Evolutionary conservation across 2,797 vertebrate genomes (phyloP).

Genomic region (Toxotes lorentzi): DNA sequence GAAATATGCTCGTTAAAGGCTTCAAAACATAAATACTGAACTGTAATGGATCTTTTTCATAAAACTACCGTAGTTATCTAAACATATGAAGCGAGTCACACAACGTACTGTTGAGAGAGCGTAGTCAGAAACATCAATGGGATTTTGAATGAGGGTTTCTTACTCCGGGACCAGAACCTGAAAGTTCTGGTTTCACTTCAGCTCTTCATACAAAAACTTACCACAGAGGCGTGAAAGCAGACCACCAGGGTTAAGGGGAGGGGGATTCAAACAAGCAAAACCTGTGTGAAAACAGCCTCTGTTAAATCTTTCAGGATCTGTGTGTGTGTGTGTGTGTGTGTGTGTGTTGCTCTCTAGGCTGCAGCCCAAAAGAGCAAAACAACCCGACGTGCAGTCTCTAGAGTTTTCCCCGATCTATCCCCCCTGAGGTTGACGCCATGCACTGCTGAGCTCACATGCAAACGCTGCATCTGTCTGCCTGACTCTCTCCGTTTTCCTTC

Average conservation of each 20-base stretch:
- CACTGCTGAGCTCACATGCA: slow-evolving; percentile 46
- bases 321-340: slow-evolving; percentile 39
- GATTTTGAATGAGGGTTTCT: not conserved
- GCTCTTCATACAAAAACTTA: not conserved
- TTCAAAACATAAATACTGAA: not conserved
- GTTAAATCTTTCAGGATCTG: slow-evolving; percentile 20
- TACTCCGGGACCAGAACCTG: not conserved
- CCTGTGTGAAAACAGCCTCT: not conserved
- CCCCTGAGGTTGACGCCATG: slow-evolving; percentile 56
- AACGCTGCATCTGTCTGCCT: not conserved
- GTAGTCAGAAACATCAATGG: not conserved
- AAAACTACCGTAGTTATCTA: too few relatives aligned
- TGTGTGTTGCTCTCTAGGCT: slow-evolving; percentile 34
- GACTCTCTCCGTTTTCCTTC: slow-evolving; percentile 17
- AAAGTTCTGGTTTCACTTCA: not conserved
- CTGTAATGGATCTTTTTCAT: too few relatives aligned
- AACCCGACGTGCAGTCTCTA: slow-evolving; percentile 56
- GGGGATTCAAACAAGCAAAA: slow-evolving; percentile 18
- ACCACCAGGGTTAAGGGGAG: not conserved
- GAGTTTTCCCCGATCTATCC: slow-evolving; percentile 52
- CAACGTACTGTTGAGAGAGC: too few relatives aligned
- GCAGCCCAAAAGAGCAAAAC: slow-evolving; percentile 58
- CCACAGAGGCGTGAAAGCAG: not conserved
- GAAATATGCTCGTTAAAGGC: not conserved
- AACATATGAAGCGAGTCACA: not conserved